A percentile compares a stretch with the other conserved stretches of the same genome.
Conservation (phyloP, 1,140 invertebrate genomes). For the Gerris buenoi region DNA sequence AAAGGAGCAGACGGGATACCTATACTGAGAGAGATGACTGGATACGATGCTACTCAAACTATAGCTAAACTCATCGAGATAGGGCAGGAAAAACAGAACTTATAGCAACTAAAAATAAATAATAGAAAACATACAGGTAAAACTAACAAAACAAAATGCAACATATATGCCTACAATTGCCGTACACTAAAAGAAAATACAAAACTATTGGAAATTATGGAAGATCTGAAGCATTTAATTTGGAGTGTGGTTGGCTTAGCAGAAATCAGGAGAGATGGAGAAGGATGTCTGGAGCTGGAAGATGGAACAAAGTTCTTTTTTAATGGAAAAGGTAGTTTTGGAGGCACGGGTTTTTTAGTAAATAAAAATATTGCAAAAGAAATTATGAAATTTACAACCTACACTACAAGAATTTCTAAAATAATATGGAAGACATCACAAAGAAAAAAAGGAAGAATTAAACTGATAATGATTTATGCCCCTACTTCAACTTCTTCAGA, state of each 20-base stretch:
- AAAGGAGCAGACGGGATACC: not conserved
- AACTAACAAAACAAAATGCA: too few species aligned
- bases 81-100: not conserved
- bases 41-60: not conserved
- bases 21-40: not conserved
- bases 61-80: not conserved
- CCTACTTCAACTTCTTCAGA: conserved; percentile 17
- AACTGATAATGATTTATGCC: conserved; percentile 27
- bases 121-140: not conserved
- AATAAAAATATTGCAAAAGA: not conserved
- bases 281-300: not conserved
- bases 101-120: not conserved
- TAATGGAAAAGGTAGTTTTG: not conserved
- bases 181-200: not conserved
- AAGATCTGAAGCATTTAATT: not conserved
- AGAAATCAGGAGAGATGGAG: not conserved
- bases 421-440: conserved; percentile 11
- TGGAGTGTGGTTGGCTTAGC: not conserved
- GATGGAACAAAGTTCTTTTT: not conserved
- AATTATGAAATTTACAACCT: not conserved
- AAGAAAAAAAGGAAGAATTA: conserved; percentile 16
- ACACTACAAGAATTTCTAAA: conserved; percentile 14
- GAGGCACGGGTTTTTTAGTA: not conserved
- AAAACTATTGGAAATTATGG: not conserved
- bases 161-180: not conserved